These are phyloP conservation scores for Galerucella calmariensis DNA, from an alignment of 2,888 invertebrate species.

Conservation along the genomic window DNA sequence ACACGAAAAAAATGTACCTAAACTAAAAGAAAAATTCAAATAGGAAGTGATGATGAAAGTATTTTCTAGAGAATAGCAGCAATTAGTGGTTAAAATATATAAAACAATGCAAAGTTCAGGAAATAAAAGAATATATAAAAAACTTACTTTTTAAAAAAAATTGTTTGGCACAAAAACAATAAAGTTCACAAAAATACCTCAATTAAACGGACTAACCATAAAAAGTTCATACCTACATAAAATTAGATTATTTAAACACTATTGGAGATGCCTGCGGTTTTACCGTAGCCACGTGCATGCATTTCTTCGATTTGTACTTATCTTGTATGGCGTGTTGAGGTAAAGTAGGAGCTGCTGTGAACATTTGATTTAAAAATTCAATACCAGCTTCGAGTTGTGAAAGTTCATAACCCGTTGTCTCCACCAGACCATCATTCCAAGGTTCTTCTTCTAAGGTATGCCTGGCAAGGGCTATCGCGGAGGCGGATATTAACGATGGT, in stretches of 20 bases:
- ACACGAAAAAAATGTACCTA: no score
- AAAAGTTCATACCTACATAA: not conserved
- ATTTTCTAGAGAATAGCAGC: no score
- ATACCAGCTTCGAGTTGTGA: slow-evolving; percentile 76
- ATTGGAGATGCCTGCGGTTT: slow-evolving; percentile 46
- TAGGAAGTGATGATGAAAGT: no score
- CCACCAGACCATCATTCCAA: slow-evolving; percentile 76
- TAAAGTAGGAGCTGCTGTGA: slow-evolving; percentile 58
- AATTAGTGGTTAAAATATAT: no score
- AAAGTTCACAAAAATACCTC: not conserved
- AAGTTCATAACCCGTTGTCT: slow-evolving; percentile 76
- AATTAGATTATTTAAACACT: slow-evolving; percentile 33
- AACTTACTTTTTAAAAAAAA: not conserved
- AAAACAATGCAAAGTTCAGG: no score
- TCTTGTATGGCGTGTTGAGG: slow-evolving; percentile 89
- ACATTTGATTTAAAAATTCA: slow-evolving; percentile 75
- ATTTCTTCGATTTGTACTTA: slow-evolving; percentile 86
- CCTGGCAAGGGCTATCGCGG: slow-evolving; percentile 83
- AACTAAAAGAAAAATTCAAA: no score
- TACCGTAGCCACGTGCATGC: slow-evolving; percentile 57
- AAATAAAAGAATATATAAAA: no score
- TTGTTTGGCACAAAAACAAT: slow-evolving; percentile 2
- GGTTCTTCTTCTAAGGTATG: slow-evolving; percentile 71
- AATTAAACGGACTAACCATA: not conserved
- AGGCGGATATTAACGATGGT: slow-evolving; percentile 85